Evolutionary conservation across 2,113 vertebrate genomes (phyloP), one percentile per base, ranked within the genome.

Genomic region (Piprites chloris): DNA sequence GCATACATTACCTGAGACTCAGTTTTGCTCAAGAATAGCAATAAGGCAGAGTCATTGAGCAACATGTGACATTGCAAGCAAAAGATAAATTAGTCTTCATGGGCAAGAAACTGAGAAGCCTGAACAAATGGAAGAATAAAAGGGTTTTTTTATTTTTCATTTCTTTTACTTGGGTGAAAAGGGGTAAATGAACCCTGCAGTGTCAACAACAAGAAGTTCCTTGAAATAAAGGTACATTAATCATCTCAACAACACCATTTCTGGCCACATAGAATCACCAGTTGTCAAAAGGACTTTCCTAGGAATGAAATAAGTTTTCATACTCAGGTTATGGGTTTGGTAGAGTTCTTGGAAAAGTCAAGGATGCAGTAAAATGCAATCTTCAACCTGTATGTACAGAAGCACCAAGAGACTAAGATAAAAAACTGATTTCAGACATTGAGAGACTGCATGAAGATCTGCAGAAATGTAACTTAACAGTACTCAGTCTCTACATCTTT

Each of bases 21-120:
- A 52, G 56, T 82, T 94, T 95, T 69, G 66, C 73, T 93, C 39
- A 90, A 74, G 86, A 94, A 93, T 61, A 94, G 76, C 80, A 96
- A 85, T 78, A 91, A 91, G 77, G 73, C 78, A 89, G 73, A 92
- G 30, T 39, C 67, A 93, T 28, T 66, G 74, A 95, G 53, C 74
- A 87, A 94, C 78, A 95, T 39, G 82, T 79, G 53, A 91, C 89
- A 93, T 21, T 67, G 81, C 87, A 95, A 96, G 82, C 42, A 90
- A 79, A 94, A 91, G 82, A 82, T 49, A 93, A 93, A 94, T 93
- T 88, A 94, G 46, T 74, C 73, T 89, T 93, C n/a, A 66, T 24
- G 47, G 47, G 24, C 23, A 76, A 83, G 50, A 90, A 67, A 94
- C 46, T 32, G 59, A 90, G 76, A 96, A 90, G 46, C 56, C 83